Evolutionary conservation across 1,140 invertebrate species (phyloP).

Genomic region (Drosophila punjabiensis): DNA sequence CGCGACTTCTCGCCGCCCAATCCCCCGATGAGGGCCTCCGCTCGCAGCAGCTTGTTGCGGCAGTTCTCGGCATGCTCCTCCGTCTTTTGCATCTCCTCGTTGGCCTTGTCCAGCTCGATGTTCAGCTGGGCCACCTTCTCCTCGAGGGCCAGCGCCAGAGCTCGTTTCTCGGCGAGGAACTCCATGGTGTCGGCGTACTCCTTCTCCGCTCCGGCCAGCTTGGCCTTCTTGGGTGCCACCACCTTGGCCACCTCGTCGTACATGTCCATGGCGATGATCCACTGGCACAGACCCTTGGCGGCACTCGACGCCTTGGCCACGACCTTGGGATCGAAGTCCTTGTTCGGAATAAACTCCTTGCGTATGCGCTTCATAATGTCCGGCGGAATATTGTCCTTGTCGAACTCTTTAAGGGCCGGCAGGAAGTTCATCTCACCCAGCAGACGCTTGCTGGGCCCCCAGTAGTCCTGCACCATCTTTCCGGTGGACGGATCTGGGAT

Average conservation of each 20-base stretch:
- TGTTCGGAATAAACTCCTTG: conserved; percentile 93
- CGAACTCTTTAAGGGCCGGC: conserved; percentile 93
- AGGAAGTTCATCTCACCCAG: conserved; percentile 96
- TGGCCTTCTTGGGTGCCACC: conserved; percentile 94
- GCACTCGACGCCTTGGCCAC: conserved; percentile 96
- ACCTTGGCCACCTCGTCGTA: conserved; percentile 96
- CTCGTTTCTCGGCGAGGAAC: conserved; percentile 92
- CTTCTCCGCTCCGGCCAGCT: conserved; percentile 91
- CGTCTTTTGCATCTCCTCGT: conserved; percentile 90
- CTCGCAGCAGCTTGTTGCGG: conserved; percentile 94
- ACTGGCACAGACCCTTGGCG: conserved; percentile 95
- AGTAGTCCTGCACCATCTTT: conserved; percentile 94
- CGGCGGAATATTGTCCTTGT: conserved; percentile 95
- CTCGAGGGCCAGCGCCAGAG: conserved; percentile 90
- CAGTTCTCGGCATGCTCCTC: conserved; percentile 96
- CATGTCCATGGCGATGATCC: conserved; percentile 97
- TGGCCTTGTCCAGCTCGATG: conserved; percentile 89
- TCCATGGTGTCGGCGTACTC: conserved; percentile 93
- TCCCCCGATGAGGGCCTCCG: conserved; percentile 94
- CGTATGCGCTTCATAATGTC: conserved; percentile 94
- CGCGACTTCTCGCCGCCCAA: conserved; percentile 95
- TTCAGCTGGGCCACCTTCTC: conserved; percentile 91
- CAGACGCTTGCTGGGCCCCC: conserved; percentile 96
- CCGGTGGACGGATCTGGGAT: conserved; percentile 90
- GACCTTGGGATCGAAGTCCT: conserved; percentile 94